phyloP scores from a whole-genome alignment of 2,113 vertebrate genomes.

The Syrmaticus mikado region DNA sequence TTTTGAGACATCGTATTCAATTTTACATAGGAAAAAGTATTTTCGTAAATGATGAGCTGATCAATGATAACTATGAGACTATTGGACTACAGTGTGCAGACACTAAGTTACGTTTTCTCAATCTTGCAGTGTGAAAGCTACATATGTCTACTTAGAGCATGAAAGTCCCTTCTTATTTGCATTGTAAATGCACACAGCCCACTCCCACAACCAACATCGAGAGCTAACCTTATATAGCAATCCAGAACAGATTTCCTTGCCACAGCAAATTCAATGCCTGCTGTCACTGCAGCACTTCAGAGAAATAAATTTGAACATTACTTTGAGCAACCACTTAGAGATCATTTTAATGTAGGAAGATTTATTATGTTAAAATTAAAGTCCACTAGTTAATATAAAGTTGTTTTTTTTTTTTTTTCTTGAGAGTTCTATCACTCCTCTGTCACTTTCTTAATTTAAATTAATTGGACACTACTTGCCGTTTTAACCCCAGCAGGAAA shows the following conservation, averaged over 20 bases:
- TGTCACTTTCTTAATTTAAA: conserved; percentile 10
- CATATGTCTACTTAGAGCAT: background rate
- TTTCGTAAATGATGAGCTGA: background rate
- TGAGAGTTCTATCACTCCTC: background rate
- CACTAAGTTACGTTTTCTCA: background rate
- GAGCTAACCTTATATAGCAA: conserved; percentile 1
- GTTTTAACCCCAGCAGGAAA: conserved; percentile 27
- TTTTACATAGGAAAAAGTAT: background rate
- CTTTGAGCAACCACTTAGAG: background rate
- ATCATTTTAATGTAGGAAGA: background rate
- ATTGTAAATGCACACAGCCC: conserved; percentile 4
- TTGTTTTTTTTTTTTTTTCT: background rate
- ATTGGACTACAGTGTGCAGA: background rate
- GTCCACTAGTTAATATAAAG: background rate
- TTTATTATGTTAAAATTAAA: background rate
- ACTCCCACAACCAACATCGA: conserved; percentile 3
- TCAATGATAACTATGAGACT: background rate
- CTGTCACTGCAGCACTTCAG: background rate
- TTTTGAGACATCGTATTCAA: background rate
- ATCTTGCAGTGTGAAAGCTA: background rate
- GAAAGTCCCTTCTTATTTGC: conserved; percentile 6
- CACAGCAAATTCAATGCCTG: background rate
- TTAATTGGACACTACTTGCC: background rate
- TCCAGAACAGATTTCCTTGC: conserved; percentile 15
- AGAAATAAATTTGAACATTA: background rate